Percentiles rank a stretch among this genome's conserved stretches.
phyloP scores from a whole-genome alignment of 2,797 vertebrate species.

The Manis crassicaudata region DNA sequence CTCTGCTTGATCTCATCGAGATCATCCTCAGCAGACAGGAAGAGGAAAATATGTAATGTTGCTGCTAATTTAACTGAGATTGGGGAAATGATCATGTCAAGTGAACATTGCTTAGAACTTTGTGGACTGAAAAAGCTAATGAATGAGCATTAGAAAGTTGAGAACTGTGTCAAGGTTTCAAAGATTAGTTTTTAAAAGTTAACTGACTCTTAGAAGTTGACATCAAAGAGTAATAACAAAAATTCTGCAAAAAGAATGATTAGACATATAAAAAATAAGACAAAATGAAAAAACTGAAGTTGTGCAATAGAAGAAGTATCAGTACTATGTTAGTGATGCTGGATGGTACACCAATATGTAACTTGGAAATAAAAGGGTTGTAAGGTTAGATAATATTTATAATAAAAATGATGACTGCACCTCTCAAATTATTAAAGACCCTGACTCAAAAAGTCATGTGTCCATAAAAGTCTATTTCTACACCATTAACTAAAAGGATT shows the following conservation, averaged over 20 bases:
- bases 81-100: not conserved
- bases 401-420: not conserved
- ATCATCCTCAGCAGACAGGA: not conserved
- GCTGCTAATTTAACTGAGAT: not conserved
- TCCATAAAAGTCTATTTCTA: constrained; percentile 1
- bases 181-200: constrained; percentile 53
- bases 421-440: constrained; percentile 53
- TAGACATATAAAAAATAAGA: constrained; percentile 17
- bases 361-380: not conserved
- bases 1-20: not conserved
- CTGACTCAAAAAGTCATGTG: not conserved
- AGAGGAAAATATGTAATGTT: not conserved
- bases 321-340: not conserved
- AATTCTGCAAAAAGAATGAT: not conserved
- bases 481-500: not conserved
- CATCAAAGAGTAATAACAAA: not conserved
- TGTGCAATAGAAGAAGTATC: not conserved
- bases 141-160: not conserved
- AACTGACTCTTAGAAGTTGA: constrained; percentile 29
- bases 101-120: not conserved
- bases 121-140: not conserved
- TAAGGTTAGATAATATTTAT: not conserved
- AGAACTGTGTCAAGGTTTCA: not conserved
- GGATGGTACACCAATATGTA: not conserved
- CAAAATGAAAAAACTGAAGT: constrained; percentile 18